These are phyloP conservation scores for Hemitrygon akajei DNA, from an alignment of 2,797 vertebrate genomes.

Conservation along the genomic window DNA sequence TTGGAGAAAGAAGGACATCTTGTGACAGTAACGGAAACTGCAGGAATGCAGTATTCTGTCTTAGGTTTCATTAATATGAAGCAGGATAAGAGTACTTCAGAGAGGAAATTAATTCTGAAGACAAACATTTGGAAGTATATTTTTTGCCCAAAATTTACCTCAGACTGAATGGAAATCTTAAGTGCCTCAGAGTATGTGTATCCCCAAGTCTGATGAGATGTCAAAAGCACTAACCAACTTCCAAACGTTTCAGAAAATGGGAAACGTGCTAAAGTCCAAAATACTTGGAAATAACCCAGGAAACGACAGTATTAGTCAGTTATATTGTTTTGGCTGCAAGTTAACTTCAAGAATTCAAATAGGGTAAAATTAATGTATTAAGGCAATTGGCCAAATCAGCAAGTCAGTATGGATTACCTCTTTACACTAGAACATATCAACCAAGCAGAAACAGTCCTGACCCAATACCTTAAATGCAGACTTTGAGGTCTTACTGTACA, in stretches of 20 bases:
- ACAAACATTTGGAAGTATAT: background rate
- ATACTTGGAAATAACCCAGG: background rate
- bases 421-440: background rate
- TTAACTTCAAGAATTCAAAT: background rate
- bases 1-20: background rate
- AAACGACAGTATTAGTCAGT: background rate
- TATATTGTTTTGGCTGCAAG: background rate
- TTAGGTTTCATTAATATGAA: background rate
- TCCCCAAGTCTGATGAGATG: background rate
- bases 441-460: background rate
- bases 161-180: background rate
- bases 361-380: background rate
- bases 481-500: background rate
- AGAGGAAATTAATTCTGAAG: background rate
- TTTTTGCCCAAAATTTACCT: background rate
- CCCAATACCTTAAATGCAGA: background rate
- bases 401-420: background rate
- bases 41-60: background rate
- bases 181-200: background rate
- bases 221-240: background rate
- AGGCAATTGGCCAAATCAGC: background rate
- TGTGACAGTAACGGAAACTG: background rate
- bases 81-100: background rate
- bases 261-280: background rate
- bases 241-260: background rate